Evolutionary conservation across 2,797 vertebrate genomes (phyloP).

Genomic region (Coranthus polyacanthus): DNA sequence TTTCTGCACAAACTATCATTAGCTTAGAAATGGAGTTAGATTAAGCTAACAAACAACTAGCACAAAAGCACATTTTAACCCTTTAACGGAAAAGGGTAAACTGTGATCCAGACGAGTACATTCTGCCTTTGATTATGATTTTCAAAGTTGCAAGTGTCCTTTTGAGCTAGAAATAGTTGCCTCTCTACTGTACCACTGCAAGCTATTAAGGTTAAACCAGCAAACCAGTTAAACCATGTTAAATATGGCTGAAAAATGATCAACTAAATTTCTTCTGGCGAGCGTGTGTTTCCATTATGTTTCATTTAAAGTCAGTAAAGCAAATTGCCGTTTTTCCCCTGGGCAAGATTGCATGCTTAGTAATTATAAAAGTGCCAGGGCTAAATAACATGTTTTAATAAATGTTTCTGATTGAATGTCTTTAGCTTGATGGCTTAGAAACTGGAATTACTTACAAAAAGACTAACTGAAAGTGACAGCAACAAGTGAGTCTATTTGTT

Average conservation of each 20-base stretch:
- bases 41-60: no score
- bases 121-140: not conserved
- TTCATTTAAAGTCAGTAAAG: slow-evolving; percentile 27
- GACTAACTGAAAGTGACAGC: not conserved
- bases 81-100: not conserved
- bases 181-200: not conserved
- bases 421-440: slow-evolving; percentile 12
- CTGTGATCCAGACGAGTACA: not conserved
- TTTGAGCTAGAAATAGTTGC: not conserved
- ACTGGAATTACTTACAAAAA: not conserved
- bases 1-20: no score
- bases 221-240: not conserved
- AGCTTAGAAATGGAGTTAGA: no score
- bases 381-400: slow-evolving; percentile 29
- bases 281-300: slow-evolving; percentile 19
- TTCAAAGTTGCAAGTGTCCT: not conserved
- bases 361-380: slow-evolving; percentile 48
- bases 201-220: not conserved
- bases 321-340: slow-evolving; percentile 34
- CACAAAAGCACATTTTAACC: no score
- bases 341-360: slow-evolving; percentile 36
- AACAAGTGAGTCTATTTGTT: not conserved
- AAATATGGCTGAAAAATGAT: slow-evolving; percentile 23
- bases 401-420: slow-evolving; percentile 25
- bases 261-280: slow-evolving; percentile 21